Evolutionary conservation across 2,113 vertebrate species (phyloP).

Genomic region (Theristicus caerulescens): DNA sequence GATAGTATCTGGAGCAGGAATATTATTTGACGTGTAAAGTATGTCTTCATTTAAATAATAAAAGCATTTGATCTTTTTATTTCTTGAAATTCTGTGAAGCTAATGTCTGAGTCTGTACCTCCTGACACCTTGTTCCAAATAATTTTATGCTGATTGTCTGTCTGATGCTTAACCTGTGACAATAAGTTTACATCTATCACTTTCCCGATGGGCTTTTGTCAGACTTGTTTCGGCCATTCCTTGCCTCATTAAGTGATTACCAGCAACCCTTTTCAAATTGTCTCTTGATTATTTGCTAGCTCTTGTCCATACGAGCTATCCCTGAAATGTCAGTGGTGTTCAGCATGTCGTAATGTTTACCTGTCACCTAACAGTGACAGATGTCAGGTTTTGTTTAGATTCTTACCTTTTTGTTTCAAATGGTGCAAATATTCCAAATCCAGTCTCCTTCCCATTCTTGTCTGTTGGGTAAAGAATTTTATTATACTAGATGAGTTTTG

Average conservation of each 20-base stretch:
- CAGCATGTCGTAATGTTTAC: neutral
- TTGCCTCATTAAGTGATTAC: neutral
- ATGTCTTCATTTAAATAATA: neutral
- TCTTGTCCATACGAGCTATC: neutral
- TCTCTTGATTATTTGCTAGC: neutral
- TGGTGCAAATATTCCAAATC: neutral
- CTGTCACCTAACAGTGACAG: neutral
- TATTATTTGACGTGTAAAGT: neutral
- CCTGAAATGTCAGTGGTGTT: neutral
- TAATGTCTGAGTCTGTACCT: neutral
- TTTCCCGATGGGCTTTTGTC: neutral
- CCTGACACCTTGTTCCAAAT: neutral
- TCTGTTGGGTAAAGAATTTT: neutral
- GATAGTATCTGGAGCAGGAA: neutral
- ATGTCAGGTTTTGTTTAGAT: neutral
- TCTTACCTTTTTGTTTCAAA: neutral
- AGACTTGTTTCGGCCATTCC: neutral
- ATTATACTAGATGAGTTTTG: neutral
- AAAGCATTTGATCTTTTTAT: neutral
- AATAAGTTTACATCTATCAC: neutral
- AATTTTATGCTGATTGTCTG: neutral
- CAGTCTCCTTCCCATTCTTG: neutral
- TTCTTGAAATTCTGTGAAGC: neutral
- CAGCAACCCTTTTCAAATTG: neutral
- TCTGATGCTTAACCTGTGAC: neutral